Evolutionary conservation across 2,113 vertebrate species (phyloP).

Genomic region (Microcebus jonahi): DNA sequence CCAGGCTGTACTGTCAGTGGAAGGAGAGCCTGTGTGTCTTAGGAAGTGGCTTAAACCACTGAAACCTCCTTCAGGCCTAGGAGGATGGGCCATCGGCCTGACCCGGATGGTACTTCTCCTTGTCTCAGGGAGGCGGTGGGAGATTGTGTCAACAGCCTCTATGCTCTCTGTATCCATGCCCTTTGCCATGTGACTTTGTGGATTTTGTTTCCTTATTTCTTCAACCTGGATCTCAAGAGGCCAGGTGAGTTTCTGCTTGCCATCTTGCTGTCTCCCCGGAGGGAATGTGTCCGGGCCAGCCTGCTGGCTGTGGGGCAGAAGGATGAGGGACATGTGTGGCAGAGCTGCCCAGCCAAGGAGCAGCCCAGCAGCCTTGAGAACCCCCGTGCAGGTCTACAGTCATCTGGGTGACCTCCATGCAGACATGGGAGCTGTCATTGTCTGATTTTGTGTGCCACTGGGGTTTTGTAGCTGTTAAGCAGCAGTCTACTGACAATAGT

Average conservation of each 20-base stretch:
- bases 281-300: background rate
- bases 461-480: background rate
- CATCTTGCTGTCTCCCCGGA: background rate
- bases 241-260: background rate
- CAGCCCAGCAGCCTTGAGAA: background rate
- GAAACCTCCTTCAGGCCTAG: background rate
- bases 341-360: background rate
- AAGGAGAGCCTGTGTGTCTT: background rate
- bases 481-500: background rate
- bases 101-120: background rate
- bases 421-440: background rate
- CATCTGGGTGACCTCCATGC: rapidly evolving
- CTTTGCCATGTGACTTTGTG: background rate
- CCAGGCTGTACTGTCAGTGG: background rate
- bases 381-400: background rate
- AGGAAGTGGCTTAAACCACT: background rate
- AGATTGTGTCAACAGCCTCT: background rate
- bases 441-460: background rate
- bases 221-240: background rate
- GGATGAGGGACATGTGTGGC: background rate
- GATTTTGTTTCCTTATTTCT: background rate
- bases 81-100: background rate
- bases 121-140: background rate
- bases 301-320: background rate
- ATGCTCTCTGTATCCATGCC: background rate